Percentiles rank a stretch among this genome's conserved stretches.
Evolutionary conservation across 2,888 invertebrate genomes (phyloP).

Genomic region (Oscheius myriophilus): DNA sequence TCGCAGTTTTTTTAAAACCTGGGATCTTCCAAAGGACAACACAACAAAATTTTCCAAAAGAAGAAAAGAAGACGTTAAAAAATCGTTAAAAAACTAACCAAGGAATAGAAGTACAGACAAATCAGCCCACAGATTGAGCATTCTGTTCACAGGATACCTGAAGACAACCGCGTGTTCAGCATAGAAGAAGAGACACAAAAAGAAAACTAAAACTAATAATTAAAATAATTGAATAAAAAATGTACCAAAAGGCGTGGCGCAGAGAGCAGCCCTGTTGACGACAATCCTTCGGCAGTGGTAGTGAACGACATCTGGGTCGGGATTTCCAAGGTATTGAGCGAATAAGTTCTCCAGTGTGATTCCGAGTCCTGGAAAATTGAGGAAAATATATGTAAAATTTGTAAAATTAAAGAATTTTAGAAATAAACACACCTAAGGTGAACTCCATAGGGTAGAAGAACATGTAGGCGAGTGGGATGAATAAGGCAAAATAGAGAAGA

Average conservation of each 20-base stretch:
- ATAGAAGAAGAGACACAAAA: not conserved
- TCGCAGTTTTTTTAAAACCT: too few species aligned
- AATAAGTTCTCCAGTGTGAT: slow-evolving; percentile 16
- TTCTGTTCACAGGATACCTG: not conserved
- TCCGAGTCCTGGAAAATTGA: slow-evolving; percentile 24
- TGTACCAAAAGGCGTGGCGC: slow-evolving; percentile 20
- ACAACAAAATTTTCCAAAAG: too few species aligned
- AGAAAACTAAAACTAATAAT: slow-evolving; percentile 23
- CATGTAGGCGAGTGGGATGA: not conserved
- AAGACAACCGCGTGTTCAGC: slow-evolving; percentile 14
- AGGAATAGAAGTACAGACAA: not conserved
- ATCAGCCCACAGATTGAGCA: slow-evolving; percentile 19
- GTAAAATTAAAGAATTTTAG: not conserved
- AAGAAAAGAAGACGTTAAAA: not conserved
- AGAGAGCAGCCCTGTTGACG: slow-evolving; percentile 26
- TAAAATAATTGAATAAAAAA: not conserved
- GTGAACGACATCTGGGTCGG: slow-evolving; percentile 12
- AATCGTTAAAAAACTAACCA: slow-evolving; percentile 3
- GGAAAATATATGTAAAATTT: not conserved
- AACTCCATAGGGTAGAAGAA: slow-evolving; percentile 21
- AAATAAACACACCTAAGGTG: slow-evolving; percentile 6
- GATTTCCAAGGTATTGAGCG: slow-evolving; percentile 12
- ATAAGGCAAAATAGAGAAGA: slow-evolving; percentile 10
- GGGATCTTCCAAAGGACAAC: too few species aligned
- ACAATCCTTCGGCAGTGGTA: slow-evolving; percentile 29